Percentiles rank a stretch among this genome's conserved stretches.
These are phyloP conservation scores for Drosophila paulistorum DNA, from an alignment of 1,140 invertebrate genomes.

Conservation along the genomic window DNA sequence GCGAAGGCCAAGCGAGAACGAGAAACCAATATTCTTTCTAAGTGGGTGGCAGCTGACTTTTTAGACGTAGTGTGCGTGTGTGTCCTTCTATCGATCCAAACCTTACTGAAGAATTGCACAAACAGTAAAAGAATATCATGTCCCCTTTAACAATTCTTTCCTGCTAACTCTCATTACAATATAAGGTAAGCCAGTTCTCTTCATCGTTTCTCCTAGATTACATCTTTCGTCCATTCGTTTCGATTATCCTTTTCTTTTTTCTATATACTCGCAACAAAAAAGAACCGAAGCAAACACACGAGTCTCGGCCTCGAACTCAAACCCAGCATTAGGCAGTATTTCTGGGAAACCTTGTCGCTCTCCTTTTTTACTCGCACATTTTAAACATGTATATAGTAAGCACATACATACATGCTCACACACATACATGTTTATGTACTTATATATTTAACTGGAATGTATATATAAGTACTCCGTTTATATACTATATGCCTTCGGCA, in stretches of 20 bases:
- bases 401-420: slow-evolving; percentile 9
- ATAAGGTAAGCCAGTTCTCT: background rate
- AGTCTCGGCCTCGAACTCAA: slow-evolving; percentile 27
- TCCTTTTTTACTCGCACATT: slow-evolving; percentile 30
- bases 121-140: background rate
- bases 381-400: slow-evolving; percentile 7
- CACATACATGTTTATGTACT: slow-evolving; percentile 4
- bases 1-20: slow-evolving; percentile 33
- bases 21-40: slow-evolving; percentile 24
- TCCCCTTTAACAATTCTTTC: background rate
- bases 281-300: slow-evolving; percentile 3
- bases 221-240: background rate
- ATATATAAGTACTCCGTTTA: background rate
- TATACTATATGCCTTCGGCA: slow-evolving; percentile 22
- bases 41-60: slow-evolving; percentile 31
- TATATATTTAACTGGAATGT: slow-evolving; percentile 2
- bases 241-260: slow-evolving; percentile 15
- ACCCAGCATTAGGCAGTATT: slow-evolving; percentile 36
- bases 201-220: background rate
- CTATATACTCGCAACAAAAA: slow-evolving; percentile 26
- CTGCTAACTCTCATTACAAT: no score
- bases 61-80: slow-evolving; percentile 47
- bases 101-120: background rate
- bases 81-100: slow-evolving; percentile 11
- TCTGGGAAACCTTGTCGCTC: slow-evolving; percentile 28